These are phyloP conservation scores for Pogonus chalceus DNA, from an alignment of 1,140 invertebrate species.

Conservation along the genomic window DNA sequence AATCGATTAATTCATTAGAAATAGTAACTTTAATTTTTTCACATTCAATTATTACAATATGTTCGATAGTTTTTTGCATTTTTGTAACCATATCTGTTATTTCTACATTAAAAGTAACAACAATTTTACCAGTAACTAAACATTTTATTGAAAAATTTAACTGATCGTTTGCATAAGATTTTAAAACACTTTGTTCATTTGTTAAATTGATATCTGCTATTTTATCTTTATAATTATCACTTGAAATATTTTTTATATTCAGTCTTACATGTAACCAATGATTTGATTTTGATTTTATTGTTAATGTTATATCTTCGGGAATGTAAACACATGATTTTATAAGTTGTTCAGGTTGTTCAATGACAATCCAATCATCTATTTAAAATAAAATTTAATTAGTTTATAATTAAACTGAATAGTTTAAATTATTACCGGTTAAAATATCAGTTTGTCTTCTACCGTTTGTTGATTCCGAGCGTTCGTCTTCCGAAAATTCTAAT, in stretches of 20 bases:
- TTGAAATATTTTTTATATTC: neutral
- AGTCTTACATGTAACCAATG: neutral
- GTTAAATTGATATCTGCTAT: neutral
- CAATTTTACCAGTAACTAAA: neutral
- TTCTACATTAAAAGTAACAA: neutral
- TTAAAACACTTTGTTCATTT: neutral
- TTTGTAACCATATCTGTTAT: neutral
- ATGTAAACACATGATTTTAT: neutral
- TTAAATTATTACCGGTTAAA: too few species aligned
- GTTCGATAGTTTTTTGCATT: neutral
- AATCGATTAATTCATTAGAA: neutral
- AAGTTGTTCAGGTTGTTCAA: neutral
- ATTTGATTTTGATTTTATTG: neutral
- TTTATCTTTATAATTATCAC: neutral
- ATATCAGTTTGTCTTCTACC: too few species aligned
- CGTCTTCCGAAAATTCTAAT: constrained; percentile 3
- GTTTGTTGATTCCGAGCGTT: neutral
- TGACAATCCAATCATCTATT: neutral
- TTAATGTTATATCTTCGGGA: neutral
- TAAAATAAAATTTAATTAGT: too few species aligned
- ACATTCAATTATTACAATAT: neutral
- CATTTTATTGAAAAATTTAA: neutral
- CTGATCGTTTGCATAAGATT: neutral
- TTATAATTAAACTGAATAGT: too few species aligned
- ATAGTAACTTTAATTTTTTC: neutral